Percentiles rank a stretch among this genome's conserved stretches.
These are phyloP conservation scores for Pristis pectinata DNA, from an alignment of 2,797 vertebrate genomes.

Conservation along the genomic window DNA sequence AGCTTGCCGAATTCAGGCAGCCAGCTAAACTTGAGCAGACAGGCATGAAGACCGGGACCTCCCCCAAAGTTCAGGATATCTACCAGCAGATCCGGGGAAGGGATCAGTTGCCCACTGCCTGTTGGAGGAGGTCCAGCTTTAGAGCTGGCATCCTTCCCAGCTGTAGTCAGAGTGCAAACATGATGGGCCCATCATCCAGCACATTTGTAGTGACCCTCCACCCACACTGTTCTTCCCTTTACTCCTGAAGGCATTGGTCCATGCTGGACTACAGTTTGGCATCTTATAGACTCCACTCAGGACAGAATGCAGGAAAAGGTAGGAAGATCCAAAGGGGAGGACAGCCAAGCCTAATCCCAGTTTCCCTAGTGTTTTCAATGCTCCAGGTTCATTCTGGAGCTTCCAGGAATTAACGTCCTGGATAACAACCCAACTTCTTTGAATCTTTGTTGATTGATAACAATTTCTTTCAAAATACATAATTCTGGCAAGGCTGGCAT, in stretches of 20 bases:
- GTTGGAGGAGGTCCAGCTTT: not conserved
- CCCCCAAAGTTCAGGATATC: not conserved
- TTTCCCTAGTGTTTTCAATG: not conserved
- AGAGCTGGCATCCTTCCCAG: not conserved
- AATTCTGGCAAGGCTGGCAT: not conserved
- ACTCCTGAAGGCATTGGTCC: too few relatives aligned
- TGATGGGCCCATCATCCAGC: not conserved
- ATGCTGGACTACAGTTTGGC: not conserved
- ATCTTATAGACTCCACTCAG: not conserved
- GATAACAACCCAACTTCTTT: not conserved
- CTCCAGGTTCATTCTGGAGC: not conserved
- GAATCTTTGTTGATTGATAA: not conserved
- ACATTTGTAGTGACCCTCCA: not conserved
- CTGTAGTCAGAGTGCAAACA: not conserved
- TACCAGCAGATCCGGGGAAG: not conserved
- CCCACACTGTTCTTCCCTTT: not conserved
- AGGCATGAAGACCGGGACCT: not conserved
- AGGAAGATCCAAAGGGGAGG: not conserved
- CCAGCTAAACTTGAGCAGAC: not conserved
- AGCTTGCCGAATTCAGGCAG: not conserved
- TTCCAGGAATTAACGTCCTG: not conserved
- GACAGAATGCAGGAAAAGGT: not conserved
- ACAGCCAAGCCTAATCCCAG: not conserved
- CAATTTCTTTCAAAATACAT: not conserved
- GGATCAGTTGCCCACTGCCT: not conserved